These are phyloP conservation scores for Mus pahari DNA, from an alignment of 2,113 vertebrate genomes.

Conservation along the genomic window DNA sequence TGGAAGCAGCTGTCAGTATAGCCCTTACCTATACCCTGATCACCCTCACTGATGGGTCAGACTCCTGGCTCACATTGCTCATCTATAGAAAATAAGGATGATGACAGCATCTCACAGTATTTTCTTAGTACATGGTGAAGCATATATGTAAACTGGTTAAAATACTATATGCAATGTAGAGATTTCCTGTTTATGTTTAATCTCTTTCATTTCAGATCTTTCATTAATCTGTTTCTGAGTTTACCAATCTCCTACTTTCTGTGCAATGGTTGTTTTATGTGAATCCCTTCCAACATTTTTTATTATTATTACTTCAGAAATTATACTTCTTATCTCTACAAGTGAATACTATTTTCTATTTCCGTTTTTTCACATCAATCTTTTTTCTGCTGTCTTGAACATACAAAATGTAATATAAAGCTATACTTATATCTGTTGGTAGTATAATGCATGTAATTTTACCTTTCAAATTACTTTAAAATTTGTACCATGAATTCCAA, in stretches of 20 bases:
- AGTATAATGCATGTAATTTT: neutral
- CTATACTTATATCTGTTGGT: neutral
- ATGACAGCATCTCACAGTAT: neutral
- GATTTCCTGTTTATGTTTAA: neutral
- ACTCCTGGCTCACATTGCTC: neutral
- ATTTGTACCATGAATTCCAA: neutral
- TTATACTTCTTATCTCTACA: neutral
- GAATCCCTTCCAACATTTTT: neutral
- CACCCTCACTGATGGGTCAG: neutral
- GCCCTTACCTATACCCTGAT: neutral
- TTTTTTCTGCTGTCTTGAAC: conserved; percentile 15
- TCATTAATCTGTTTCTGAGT: neutral
- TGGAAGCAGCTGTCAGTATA: neutral
- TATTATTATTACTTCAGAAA: neutral
- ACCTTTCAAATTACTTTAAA: neutral
- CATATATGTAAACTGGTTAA: neutral
- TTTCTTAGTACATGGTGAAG: neutral
- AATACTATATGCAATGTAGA: neutral
- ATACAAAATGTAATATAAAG: neutral
- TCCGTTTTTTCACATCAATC: neutral
- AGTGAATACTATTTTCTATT: neutral
- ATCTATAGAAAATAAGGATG: neutral
- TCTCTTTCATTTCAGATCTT: neutral
- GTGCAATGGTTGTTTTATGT: neutral
- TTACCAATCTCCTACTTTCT: neutral